Evolutionary conservation across 1,140 invertebrate species (phyloP).

Genomic region (Spodoptera frugiperda): DNA sequence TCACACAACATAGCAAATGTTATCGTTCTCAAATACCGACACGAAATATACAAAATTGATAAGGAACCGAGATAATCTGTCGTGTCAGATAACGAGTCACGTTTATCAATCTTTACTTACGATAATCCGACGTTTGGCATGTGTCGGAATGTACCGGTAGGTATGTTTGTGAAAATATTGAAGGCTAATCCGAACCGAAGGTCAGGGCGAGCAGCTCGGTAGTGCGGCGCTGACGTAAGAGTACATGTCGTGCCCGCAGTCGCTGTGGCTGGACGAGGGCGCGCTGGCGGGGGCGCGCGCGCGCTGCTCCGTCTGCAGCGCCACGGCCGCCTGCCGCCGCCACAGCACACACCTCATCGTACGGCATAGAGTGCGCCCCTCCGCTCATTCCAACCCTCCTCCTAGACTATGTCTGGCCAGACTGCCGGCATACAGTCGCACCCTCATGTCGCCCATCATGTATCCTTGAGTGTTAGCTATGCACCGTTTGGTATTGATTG

Average conservation of each 20-base stretch:
- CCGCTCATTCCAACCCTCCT: conserved; percentile 47
- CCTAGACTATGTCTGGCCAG: too few relatives aligned
- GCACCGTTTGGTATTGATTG: too few relatives aligned
- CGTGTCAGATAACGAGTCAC: conserved; percentile 51
- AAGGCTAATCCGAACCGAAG: conserved; percentile 51
- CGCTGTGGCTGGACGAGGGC: conserved; percentile 89
- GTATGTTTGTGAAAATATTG: conserved; percentile 55
- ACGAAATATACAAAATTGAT: conserved; percentile 45
- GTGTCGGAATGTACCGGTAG: conserved; percentile 37
- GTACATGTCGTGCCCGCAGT: conserved; percentile 82
- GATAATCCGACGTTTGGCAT: conserved; percentile 60
- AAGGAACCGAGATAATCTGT: conserved; percentile 50
- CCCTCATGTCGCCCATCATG: too few relatives aligned
- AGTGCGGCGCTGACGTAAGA: conserved; percentile 2
- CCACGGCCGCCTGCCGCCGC: conserved; percentile 76
- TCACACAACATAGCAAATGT: background rate
- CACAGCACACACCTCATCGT: conserved; percentile 79
- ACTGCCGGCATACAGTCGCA: too few relatives aligned
- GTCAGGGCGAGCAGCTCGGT: background rate
- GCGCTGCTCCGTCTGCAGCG: conserved; percentile 83
- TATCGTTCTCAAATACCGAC: conserved; percentile 23
- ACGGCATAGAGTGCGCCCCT: conserved; percentile 56
- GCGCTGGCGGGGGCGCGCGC: conserved; percentile 55
- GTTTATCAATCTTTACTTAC: conserved; percentile 58
- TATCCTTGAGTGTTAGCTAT: too few relatives aligned